Evolutionary conservation across 2,888 invertebrate genomes (phyloP).

Genomic region (Conops quadrifasciatus): DNA sequence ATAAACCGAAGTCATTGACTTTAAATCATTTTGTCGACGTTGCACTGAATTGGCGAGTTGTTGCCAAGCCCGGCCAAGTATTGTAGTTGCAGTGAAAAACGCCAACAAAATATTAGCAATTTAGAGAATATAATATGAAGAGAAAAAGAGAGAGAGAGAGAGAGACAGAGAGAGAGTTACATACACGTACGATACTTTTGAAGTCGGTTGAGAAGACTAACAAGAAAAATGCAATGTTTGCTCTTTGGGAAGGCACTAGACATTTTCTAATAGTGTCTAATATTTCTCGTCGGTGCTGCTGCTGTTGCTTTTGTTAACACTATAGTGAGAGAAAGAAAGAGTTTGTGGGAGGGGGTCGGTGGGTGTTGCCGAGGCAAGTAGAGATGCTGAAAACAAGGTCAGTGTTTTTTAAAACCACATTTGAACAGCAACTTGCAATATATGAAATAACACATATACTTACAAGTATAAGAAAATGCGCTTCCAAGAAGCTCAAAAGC

Average conservation of each 20-base stretch:
- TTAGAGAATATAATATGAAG: neutral
- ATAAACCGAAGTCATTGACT: slow-evolving; percentile 8
- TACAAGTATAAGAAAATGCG: neutral
- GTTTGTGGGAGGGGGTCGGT: neutral
- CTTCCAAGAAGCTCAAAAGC: slow-evolving; percentile 15
- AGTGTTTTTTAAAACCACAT: neutral
- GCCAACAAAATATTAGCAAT: neutral
- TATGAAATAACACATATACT: neutral
- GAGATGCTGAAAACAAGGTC: slow-evolving; percentile 26
- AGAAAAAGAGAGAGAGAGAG: neutral
- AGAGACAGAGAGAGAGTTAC: neutral
- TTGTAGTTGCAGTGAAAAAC: neutral
- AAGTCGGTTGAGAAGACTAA: neutral
- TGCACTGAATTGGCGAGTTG: neutral
- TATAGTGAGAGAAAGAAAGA: neutral
- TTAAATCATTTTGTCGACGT: slow-evolving; percentile 1
- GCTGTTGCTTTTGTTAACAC: too few relatives aligned
- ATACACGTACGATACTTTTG: too few relatives aligned
- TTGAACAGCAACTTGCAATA: neutral
- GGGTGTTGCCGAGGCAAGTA: neutral
- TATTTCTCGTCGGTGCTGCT: too few relatives aligned
- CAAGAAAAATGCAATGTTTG: neutral
- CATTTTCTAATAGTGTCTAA: too few relatives aligned
- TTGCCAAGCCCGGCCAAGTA: neutral
- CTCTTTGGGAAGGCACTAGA: too few relatives aligned